Percentiles rank a stretch among this genome's conserved stretches.
Evolutionary conservation across 2,797 vertebrate genomes (phyloP).

Genomic region (Ambastaia sidthimunki): DNA sequence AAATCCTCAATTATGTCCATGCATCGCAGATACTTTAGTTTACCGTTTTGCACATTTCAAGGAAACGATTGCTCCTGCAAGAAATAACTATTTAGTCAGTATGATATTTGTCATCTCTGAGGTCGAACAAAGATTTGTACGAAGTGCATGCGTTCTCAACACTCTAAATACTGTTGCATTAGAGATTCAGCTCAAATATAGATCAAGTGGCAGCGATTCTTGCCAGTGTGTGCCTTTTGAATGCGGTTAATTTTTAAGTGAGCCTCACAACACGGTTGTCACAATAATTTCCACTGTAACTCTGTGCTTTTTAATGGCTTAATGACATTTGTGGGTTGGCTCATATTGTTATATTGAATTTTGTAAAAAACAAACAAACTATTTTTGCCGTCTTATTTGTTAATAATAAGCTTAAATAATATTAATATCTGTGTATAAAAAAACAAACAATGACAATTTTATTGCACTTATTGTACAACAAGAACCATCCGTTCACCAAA

Average conservation of each 20-base stretch:
- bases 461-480: constrained; percentile 69
- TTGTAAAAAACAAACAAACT: no score
- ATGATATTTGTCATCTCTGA: neutral
- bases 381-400: no score
- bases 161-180: constrained; percentile 36
- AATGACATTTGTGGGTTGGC: no score
- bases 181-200: constrained; percentile 11
- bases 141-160: constrained; percentile 20
- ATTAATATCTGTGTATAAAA: no score
- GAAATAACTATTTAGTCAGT: neutral
- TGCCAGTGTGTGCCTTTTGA: neutral
- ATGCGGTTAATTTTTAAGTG: constrained; percentile 7
- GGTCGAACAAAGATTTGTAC: constrained; percentile 2
- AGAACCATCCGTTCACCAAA: constrained; percentile 54
- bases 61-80: neutral
- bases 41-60: constrained; percentile 9
- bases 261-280: neutral
- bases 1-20: constrained; percentile 50
- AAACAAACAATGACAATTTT: no score
- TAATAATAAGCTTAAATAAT: no score
- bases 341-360: no score
- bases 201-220: constrained; percentile 33
- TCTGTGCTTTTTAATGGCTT: neutral
- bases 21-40: neutral
- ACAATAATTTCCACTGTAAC: neutral